Conservation (phyloP, 2,797 vertebrate genomes). For the Enoplosus armatus region DNA sequence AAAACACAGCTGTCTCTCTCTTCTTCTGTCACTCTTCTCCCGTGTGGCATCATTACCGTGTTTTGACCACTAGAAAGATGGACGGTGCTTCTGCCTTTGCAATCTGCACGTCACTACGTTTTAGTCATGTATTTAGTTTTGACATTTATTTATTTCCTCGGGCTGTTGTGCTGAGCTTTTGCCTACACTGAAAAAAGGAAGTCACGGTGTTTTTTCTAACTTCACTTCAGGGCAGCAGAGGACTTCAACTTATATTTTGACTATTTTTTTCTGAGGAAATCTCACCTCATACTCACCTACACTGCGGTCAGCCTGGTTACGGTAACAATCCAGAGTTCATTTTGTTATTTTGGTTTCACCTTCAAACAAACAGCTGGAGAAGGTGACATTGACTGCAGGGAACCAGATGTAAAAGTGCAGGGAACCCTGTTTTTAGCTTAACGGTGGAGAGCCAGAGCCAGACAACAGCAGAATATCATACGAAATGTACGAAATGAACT, state of each 20-base stretch:
- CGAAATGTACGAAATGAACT: background rate
- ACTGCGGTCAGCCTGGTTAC: background rate
- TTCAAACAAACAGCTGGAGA: conserved; percentile 25
- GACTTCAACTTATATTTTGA: background rate
- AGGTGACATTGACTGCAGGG: conserved; percentile 43
- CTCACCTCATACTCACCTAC: background rate
- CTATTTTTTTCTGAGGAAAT: background rate
- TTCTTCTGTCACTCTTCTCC: background rate
- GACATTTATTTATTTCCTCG: no score
- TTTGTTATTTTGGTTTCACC: background rate
- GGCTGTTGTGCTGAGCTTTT: no score
- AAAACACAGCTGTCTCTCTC: background rate
- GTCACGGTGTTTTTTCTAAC: background rate
- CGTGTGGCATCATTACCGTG: no score
- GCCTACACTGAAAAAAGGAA: background rate
- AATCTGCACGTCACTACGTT: no score
- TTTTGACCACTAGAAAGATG: no score
- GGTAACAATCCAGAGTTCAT: background rate
- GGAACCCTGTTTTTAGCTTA: background rate
- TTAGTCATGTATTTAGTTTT: no score
- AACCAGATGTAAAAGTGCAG: background rate
- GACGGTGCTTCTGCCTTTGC: no score
- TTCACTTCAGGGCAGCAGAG: background rate
- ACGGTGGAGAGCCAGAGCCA: background rate
- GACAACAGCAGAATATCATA: background rate